Percentiles rank a stretch among this genome's conserved stretches.
Evolutionary conservation across 1,140 invertebrate genomes (phyloP).

Genomic region (Bradysia coprophila): DNA sequence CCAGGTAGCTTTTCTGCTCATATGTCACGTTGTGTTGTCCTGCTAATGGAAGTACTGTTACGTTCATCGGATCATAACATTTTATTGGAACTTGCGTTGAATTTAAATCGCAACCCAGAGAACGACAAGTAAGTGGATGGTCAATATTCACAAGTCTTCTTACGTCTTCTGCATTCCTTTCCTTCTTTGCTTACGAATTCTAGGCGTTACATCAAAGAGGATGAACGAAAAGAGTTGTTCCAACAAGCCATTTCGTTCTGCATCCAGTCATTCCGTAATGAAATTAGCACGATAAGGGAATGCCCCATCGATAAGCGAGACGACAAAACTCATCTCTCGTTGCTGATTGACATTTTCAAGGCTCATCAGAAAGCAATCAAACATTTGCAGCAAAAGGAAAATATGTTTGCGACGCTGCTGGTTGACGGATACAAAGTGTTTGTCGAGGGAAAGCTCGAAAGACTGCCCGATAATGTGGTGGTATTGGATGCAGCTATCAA

Average conservation of each 20-base stretch:
- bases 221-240: constrained; percentile 8
- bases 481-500: constrained; percentile 23
- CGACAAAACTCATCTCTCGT: constrained; percentile 6
- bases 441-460: constrained; percentile 8
- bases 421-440: constrained; percentile 9
- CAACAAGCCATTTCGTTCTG: constrained; percentile 6
- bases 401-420: constrained; percentile 6
- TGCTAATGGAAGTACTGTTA: constrained; percentile 63
- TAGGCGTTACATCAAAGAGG: constrained; percentile 10
- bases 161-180: not conserved
- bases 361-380: constrained; percentile 9
- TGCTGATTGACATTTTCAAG: constrained; percentile 11
- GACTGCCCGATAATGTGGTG: constrained; percentile 17
- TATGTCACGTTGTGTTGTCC: constrained; percentile 64
- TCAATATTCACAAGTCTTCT: not conserved
- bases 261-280: constrained; percentile 6
- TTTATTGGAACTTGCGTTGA: constrained; percentile 60
- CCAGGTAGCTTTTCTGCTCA: constrained; percentile 81
- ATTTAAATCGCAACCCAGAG: constrained; percentile 62
- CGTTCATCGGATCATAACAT: constrained; percentile 61
- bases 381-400: constrained; percentile 9
- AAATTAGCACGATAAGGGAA: constrained; percentile 3
- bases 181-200: not conserved
- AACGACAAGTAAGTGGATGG: constrained; percentile 49
- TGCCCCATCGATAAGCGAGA: constrained; percentile 3